Evolutionary conservation across 2,888 invertebrate genomes (phyloP).

Genomic region (Amitus sp.): DNA sequence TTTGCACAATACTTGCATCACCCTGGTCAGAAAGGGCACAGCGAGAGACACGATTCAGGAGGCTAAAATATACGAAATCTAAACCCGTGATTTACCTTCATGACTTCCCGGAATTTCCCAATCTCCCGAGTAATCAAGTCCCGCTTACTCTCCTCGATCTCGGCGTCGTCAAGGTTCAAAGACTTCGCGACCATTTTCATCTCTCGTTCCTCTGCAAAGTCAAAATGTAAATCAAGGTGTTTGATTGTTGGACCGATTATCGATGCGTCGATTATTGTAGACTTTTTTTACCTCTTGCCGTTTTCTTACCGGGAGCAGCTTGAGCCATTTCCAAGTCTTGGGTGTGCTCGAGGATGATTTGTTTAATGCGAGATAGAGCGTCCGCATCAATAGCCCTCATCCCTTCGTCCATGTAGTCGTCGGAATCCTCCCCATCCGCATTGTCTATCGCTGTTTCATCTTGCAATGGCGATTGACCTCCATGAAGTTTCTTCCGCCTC

Average conservation of each 20-base stretch:
- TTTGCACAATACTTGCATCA: no score
- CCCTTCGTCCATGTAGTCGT: conserved; percentile 79
- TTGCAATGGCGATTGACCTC: conserved; percentile 68
- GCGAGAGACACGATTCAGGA: background rate
- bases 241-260: background rate
- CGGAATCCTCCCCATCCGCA: conserved; percentile 68
- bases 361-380: conserved; percentile 80
- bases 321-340: conserved; percentile 60
- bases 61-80: background rate
- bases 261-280: no score
- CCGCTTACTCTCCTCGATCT: conserved; percentile 95
- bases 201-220: conserved; percentile 71
- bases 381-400: conserved; percentile 79
- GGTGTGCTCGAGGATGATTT: conserved; percentile 82
- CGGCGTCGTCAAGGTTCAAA: conserved; percentile 78
- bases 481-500: conserved; percentile 70
- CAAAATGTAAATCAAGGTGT: background rate
- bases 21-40: background rate
- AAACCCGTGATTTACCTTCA: conserved; percentile 80
- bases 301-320: conserved; percentile 53
- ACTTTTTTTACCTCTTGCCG: no score
- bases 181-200: conserved; percentile 59
- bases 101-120: conserved; percentile 95
- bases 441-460: conserved; percentile 72
- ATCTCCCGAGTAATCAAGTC: conserved; percentile 97